phyloP scores from a whole-genome alignment of 2,113 vertebrate genomes.

The Macrotus californicus region DNA sequence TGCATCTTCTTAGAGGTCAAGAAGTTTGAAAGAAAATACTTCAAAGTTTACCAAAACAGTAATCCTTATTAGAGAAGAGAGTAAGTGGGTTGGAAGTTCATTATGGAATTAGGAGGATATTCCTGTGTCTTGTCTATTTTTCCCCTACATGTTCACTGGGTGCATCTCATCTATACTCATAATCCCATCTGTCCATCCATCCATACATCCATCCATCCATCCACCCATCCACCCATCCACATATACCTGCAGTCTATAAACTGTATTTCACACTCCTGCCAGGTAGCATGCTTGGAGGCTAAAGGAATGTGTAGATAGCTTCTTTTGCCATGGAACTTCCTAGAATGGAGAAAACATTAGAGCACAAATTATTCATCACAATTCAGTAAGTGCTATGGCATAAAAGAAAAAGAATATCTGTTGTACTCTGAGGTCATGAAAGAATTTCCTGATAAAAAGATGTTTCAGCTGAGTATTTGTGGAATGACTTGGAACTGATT shows the following conservation, averaged over 20 bases:
- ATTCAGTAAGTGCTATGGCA: not conserved
- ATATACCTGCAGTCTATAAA: not conserved
- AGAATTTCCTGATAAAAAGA: not conserved
- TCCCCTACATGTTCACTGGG: not conserved
- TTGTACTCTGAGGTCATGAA: not conserved
- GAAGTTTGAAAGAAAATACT: not conserved
- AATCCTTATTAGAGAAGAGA: not conserved
- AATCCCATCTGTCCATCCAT: not conserved
- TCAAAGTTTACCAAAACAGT: not conserved
- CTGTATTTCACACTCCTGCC: not conserved
- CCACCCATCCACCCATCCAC: not conserved
- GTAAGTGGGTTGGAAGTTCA: not conserved
- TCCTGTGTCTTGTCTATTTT: not conserved
- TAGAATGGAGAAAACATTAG: not conserved
- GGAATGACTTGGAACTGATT: not conserved
- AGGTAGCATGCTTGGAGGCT: not conserved
- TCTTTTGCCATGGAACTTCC: not conserved
- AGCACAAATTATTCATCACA: not conserved
- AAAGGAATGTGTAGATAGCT: not conserved
- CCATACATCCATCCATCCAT: not conserved
- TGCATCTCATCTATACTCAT: not conserved
- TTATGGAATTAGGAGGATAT: accelerated
- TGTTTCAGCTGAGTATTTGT: not conserved
- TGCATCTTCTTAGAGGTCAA: not conserved
- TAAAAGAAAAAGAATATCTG: not conserved